Evolutionary conservation across 2,888 invertebrate genomes (phyloP).

Genomic region (Oasisia sp.): DNA sequence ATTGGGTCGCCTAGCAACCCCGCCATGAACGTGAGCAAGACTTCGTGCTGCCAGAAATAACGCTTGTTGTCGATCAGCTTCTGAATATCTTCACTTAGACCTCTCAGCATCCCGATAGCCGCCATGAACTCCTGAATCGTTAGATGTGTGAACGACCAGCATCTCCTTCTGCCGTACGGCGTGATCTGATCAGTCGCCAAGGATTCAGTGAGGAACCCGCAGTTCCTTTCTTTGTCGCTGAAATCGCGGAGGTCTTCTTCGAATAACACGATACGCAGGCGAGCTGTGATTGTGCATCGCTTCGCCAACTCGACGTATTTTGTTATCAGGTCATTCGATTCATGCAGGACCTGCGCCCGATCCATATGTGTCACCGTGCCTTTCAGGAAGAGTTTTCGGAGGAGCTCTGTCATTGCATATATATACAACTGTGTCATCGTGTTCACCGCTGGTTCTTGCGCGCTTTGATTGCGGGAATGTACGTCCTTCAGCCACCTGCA

Average conservation of each 20-base stretch:
- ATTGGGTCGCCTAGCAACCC: slow-evolving; percentile 6
- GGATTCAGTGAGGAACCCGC: not conserved
- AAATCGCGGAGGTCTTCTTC: not conserved
- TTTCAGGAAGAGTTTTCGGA: not conserved
- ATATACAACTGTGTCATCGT: not conserved
- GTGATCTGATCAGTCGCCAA: not conserved
- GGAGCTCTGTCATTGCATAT: not conserved
- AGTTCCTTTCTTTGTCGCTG: not conserved
- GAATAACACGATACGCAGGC: not conserved
- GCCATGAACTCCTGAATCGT: not conserved
- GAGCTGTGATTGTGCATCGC: not conserved
- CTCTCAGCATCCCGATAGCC: not conserved
- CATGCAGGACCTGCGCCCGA: not conserved
- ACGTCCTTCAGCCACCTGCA: not conserved
- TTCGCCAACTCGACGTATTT: not conserved
- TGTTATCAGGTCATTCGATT: not conserved
- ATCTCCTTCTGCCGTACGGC: not conserved
- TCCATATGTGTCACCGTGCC: not conserved
- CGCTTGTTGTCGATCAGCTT: not conserved
- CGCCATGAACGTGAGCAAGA: not conserved
- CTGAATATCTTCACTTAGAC: not conserved
- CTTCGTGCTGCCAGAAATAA: not conserved
- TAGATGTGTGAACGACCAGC: not conserved
- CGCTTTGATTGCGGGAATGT: not conserved
- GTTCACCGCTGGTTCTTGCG: not conserved